Conservation (phyloP, 2,113 vertebrate species). For the Microtus richardsoni region DNA sequence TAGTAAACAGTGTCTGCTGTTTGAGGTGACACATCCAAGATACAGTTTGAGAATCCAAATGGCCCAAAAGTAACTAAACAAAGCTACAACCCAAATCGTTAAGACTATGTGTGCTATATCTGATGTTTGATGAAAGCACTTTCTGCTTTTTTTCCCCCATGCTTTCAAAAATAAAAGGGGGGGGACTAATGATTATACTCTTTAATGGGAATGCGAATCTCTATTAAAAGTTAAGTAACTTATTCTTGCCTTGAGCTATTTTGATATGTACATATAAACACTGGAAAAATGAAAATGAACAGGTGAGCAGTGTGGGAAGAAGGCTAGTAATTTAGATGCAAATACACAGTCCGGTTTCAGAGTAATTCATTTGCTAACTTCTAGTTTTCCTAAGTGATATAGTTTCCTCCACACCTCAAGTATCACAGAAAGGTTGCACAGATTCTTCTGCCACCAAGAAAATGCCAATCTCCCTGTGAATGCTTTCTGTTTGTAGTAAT, state of each 20-base stretch:
- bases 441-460: neutral
- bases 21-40: neutral
- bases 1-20: neutral
- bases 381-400: slow-evolving; percentile 8
- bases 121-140: neutral
- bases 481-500: slow-evolving; percentile 1
- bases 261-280: neutral
- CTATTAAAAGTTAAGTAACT: neutral
- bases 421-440: neutral
- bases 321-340: slow-evolving; percentile 31
- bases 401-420: slow-evolving; percentile 27
- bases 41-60: neutral
- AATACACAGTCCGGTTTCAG: slow-evolving; percentile 21
- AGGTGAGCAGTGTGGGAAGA: neutral
- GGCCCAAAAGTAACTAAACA: neutral
- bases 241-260: neutral
- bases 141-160: neutral
- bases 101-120: neutral
- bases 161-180: neutral
- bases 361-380: slow-evolving; percentile 26
- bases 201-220: neutral
- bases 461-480: neutral
- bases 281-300: neutral
- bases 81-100: neutral
- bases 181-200: neutral